These are phyloP conservation scores for Eudemis profundana DNA, from an alignment of 2,888 invertebrate species.

Conservation along the genomic window DNA sequence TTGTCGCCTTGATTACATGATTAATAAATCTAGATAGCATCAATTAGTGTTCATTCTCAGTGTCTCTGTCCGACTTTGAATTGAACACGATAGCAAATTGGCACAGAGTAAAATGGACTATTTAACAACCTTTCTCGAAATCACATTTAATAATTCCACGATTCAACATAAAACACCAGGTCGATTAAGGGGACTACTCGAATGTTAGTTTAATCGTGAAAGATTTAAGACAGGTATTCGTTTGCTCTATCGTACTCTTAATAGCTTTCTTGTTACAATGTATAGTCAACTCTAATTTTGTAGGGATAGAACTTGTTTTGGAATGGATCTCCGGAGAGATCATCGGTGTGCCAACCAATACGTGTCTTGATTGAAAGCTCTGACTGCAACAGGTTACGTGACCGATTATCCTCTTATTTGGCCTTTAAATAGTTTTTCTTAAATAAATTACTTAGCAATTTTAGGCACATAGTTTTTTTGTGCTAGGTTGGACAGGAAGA, in stretches of 20 bases:
- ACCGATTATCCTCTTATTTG: constrained; percentile 70
- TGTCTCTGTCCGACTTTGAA: background rate
- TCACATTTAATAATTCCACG: constrained; percentile 35
- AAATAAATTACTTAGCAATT: constrained; percentile 62
- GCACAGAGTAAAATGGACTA: constrained; percentile 18
- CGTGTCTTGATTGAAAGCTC: constrained; percentile 71
- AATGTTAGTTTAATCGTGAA: constrained; percentile 27
- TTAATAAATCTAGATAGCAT: constrained; percentile 31
- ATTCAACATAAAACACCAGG: constrained; percentile 28
- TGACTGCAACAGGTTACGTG: constrained; percentile 68
- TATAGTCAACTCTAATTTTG: constrained; percentile 12
- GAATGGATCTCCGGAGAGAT: constrained; percentile 44
- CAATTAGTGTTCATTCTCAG: constrained; percentile 27
- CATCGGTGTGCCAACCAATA: constrained; percentile 50
- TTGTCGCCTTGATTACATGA: constrained; percentile 32
- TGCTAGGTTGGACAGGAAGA: constrained; percentile 55
- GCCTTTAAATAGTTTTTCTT: constrained; percentile 67
- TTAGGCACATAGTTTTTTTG: constrained; percentile 54
- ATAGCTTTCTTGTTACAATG: background rate
- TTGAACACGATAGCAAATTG: constrained; percentile 15
- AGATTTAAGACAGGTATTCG: constrained; percentile 21
- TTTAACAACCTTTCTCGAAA: constrained; percentile 38
- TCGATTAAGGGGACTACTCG: constrained; percentile 7
- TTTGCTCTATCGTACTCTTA: background rate
- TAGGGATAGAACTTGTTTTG: constrained; percentile 46